Base-by-base conservation (phyloP, 1,140 invertebrate genomes). In the Thalassaphorura encarpata region DNA sequence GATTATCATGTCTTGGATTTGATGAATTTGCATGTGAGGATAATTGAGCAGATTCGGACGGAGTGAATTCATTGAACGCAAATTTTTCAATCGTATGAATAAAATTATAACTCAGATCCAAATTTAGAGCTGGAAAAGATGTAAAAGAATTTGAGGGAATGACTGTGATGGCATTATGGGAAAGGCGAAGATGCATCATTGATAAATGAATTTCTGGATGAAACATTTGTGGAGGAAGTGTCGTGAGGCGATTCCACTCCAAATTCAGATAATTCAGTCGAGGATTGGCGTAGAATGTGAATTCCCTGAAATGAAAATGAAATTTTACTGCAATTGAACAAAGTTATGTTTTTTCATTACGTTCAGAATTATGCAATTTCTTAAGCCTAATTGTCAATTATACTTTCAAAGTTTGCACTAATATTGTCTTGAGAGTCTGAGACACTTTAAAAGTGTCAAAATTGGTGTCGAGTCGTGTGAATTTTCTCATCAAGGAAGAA, bases 191-290 rank as follows among this genome's bases (percentile, higher is more conserved):
- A 64, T 90, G 87, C 39, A 78, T 80, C 28, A 92, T 69, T 63
- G 83, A 80, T n/a, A 77, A 75, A 66, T 90, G 84, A 26, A 83
- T 69, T 42, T 77, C 78, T 1, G 78, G 72, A 66, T 81, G 75
- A 59, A 90, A 83, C 19, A 87, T 71, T 53, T 78, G 77, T 13
- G 73, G 68, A 0, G 83, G 80, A 11, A 80, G 59, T 76, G 78
- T 66, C 67, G 75, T 68, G 70, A 92, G 71, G 49, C 82, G 78
- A 71, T 93, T 93, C 29, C 85, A 88, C 66, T 89, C 87, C 60
- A 94, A 69, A 72, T 91, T 91, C 21, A 91, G 74, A 69, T 91
- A 91, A 61, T 83, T 81, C 15, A 93, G 68, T 62, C 83, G 79
- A 3, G 78, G 75, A 66, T 64, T 64, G 8, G 59, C 61, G 63